These are phyloP conservation scores for Branchellion lobata DNA, from an alignment of 2,888 invertebrate genomes.

Conservation along the genomic window DNA sequence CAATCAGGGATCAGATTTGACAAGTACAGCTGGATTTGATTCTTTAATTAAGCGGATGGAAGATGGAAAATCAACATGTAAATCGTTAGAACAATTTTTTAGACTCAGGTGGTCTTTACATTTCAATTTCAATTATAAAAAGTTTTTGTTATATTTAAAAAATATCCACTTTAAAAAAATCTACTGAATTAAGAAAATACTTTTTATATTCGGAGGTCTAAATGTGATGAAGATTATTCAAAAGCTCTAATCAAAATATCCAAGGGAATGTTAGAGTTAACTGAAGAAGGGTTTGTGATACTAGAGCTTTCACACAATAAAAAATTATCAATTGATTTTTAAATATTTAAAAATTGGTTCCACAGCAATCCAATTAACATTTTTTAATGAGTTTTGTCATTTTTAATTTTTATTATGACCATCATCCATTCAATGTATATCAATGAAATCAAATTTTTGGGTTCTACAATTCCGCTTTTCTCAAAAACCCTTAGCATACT, in stretches of 20 bases:
- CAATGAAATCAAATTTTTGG: too few relatives aligned
- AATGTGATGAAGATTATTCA: conserved; percentile 47
- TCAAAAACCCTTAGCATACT: too few relatives aligned
- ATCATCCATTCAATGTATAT: too few relatives aligned
- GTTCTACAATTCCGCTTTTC: too few relatives aligned
- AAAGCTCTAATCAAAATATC: conserved; percentile 30
- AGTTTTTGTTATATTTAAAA: background rate
- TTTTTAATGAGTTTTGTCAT: background rate
- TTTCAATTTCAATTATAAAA: background rate
- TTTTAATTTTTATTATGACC: background rate
- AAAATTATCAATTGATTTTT: too few relatives aligned
- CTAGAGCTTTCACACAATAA: too few relatives aligned
- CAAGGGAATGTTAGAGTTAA: conserved; percentile 10
- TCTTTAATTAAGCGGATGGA: conserved; percentile 33
- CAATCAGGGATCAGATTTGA: conserved; percentile 41
- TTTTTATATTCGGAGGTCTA: conserved; percentile 34
- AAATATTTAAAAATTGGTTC: background rate
- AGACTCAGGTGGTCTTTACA: conserved; percentile 26
- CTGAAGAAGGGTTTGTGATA: conserved; percentile 34
- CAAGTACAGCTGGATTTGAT: conserved; percentile 43
- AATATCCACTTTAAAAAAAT: background rate
- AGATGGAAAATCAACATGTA: conserved; percentile 41
- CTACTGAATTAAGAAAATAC: background rate
- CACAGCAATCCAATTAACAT: background rate
- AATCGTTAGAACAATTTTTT: conserved; percentile 36